Base-by-base conservation (phyloP, 1,140 invertebrate genomes). In the Dysdera silvatica region DNA sequence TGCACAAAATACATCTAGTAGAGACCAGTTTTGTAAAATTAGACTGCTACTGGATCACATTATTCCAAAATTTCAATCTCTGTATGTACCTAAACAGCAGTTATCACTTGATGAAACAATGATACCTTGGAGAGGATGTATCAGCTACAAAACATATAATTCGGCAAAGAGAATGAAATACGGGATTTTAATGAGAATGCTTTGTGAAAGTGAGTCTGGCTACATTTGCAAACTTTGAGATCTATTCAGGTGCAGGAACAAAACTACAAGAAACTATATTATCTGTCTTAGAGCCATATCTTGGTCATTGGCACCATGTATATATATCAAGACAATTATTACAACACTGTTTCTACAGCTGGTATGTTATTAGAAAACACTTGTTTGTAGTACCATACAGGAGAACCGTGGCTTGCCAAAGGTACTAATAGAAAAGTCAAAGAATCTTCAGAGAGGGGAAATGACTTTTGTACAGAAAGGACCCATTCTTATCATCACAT, bases 141-240 rank as follows among this genome's bases (percentile, higher is more conserved):
- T n/a, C n/a, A n/a, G n/a, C n/a, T n/a, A n/a, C n/a, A n/a, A n/a
- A n/a, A n/a, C n/a, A n/a, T n/a, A n/a, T n/a, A n/a, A n/a, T n/a
- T n/a, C n/a, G n/a, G n/a, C n/a, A n/a, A n/a, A n/a, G n/a, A n/a
- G n/a, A n/a, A n/a, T n/a, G n/a, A n/a, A n/a, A n/a, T n/a, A n/a
- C n/a, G n/a, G n/a, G n/a, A 49, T 32, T 49, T 49, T 49, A n/a
- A 26, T 29, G 10, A 26, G 47, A 49, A 49, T 49, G 47, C 23
- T 49, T 49, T 49, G 20, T 49, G 47, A 49, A 49, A 49, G 47
- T 49, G 4, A 49, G 47, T 16, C 24, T 49, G 24, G 47, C 24
- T 49, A 49, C 5, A 49, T 49, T 16, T 49, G 47, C 47, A 49
- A n/a, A 49, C 47, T 49, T 49, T 7, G 26, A 49, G 23, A 18